Evolutionary conservation across 2,113 vertebrate genomes (phyloP).

Genomic region (Callionymus lyra): DNA sequence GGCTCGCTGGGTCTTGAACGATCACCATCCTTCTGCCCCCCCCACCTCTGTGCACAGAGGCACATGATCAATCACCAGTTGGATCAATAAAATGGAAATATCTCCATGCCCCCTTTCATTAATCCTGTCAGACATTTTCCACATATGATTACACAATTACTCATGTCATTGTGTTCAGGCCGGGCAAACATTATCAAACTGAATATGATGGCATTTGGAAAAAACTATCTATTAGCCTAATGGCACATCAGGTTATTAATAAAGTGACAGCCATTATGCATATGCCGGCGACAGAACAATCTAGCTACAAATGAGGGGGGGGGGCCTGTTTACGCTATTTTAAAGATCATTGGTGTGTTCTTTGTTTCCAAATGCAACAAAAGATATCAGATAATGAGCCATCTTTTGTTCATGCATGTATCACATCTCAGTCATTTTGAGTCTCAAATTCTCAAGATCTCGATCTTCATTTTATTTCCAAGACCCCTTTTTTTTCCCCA

Average conservation of each 20-base stretch:
- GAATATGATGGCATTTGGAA: slow-evolving; percentile 20
- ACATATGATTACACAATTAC: slow-evolving; percentile 27
- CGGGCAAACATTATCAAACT: slow-evolving; percentile 11
- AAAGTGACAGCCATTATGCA: slow-evolving; percentile 17
- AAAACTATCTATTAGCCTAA: slow-evolving; percentile 11
- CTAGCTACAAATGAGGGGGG: no score
- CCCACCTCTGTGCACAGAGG: slow-evolving; percentile 8
- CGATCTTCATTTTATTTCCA: neutral
- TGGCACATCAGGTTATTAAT: slow-evolving; percentile 27
- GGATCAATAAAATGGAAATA: slow-evolving; percentile 46
- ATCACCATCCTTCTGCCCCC: slow-evolving; percentile 5
- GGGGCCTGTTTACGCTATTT: slow-evolving; percentile 1
- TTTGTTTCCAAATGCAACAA: neutral
- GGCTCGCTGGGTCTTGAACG: slow-evolving; percentile 4
- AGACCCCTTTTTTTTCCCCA: slow-evolving; percentile 2
- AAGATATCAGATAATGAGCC: slow-evolving; percentile 2
- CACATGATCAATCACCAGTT: slow-evolving; percentile 34
- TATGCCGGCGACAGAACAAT: no score
- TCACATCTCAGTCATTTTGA: neutral
- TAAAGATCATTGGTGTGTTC: neutral
- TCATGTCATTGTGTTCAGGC: slow-evolving; percentile 2
- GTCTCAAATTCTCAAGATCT: neutral
- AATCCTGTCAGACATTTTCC: slow-evolving; percentile 18
- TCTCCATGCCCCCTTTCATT: slow-evolving; percentile 28
- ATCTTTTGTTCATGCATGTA: neutral